These are phyloP conservation scores for Tortrix viridana DNA, from an alignment of 2,888 invertebrate genomes.

Conservation along the genomic window DNA sequence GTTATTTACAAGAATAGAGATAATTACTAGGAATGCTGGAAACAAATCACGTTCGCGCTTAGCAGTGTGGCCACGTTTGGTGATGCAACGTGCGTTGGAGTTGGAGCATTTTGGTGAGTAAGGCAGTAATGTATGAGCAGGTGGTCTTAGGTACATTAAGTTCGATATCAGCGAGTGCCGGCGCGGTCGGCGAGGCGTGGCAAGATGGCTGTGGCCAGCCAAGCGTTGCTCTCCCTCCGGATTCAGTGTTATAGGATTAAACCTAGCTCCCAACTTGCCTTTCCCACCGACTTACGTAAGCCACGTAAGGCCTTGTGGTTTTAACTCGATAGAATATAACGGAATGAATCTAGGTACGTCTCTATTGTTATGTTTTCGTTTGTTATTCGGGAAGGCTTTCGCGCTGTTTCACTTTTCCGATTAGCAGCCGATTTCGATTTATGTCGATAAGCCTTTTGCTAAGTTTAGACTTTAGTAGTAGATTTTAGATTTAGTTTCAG, in stretches of 20 bases:
- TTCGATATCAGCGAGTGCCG: constrained; percentile 56
- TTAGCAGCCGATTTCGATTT: constrained; percentile 22
- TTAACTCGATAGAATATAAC: constrained; percentile 39
- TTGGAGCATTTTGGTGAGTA: constrained; percentile 51
- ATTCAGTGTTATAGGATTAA: constrained; percentile 52
- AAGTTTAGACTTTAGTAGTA: too few species aligned
- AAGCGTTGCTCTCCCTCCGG: constrained; percentile 61
- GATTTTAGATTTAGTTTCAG: too few species aligned
- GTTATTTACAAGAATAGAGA: constrained; percentile 26
- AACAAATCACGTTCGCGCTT: constrained; percentile 29
- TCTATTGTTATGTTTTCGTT: constrained; percentile 39
- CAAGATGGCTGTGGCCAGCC: constrained; percentile 58
- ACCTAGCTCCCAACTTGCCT: constrained; percentile 34
- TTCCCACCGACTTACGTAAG: constrained; percentile 47
- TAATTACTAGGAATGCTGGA: constrained; percentile 28
- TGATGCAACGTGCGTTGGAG: constrained; percentile 36
- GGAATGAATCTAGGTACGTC: constrained; percentile 45
- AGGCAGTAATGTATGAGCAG: constrained; percentile 30
- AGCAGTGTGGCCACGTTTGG: constrained; percentile 29
- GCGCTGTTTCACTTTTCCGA: not conserved
- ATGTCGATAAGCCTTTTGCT: too few species aligned
- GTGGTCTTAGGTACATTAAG: constrained; percentile 53
- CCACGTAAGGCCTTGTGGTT: constrained; percentile 46
- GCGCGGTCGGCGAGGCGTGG: constrained; percentile 62
- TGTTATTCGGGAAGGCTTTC: not conserved